Evolutionary conservation across 2,113 vertebrate species (phyloP), one percentile per base, ranked within the genome.

Genomic region (Taurulus bubalis): DNA sequence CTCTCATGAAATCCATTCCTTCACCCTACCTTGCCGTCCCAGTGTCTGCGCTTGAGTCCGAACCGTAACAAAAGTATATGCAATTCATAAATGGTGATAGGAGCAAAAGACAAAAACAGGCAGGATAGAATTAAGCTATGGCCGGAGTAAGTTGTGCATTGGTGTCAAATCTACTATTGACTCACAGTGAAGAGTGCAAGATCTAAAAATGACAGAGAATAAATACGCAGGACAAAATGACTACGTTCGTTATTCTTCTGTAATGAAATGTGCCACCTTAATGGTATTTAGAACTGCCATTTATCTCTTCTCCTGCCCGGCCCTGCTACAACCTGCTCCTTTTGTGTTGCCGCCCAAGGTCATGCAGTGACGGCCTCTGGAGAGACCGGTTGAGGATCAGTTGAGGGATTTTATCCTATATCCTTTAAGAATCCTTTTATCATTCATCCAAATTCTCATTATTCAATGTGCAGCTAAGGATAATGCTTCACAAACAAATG

Each of bases 331-430:
- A 68, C 45, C 58, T 15, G 65, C 67, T 84, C 49, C 70, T 77
- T 90, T 90, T 81, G 78, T 88, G 71, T 71, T 67, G 12, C 42
- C 16, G 14, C 68, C 30, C 86, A 91, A 90, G 89, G 87, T 88
- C 79, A 79, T n/a, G 24, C 40, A 6, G 45, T 18, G 65, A 60
- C 45, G 8, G 65, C 86, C 79, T 90, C 82, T 79, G 22, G 79
- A 58, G 80, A 4, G 71, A 66, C 15, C 0, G 2, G 26, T n/a
- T 73, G 72, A 77, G 77, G 59, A 77, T 36, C 12, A 20, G 26
- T 63, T 38, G 53, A 71, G 73, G 55, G 58, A 70, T 30, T 36
- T 42, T 60, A 56, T 60, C 16, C n/a, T n/a, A n/a, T 74, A 82
- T 71, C 82, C 85, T 89, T 87, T 70, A 80, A 69, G 15, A 75